Evolutionary conservation across 1,140 invertebrate genomes (phyloP).

Genomic region (Dinoponera quadriceps): DNA sequence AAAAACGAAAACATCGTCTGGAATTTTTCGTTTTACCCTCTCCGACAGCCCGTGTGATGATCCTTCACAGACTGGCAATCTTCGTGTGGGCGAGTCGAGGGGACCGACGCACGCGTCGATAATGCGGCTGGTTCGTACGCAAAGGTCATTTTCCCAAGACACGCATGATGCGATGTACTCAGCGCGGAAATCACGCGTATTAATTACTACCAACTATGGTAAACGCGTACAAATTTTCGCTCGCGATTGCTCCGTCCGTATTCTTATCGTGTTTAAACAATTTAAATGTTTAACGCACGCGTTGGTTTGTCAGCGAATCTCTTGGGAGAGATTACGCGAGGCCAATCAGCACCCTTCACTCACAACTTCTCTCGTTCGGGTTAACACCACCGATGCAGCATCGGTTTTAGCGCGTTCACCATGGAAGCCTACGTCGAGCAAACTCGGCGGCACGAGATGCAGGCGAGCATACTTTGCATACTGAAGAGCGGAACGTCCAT

Average conservation of each 20-base stretch:
- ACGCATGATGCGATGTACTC: too few species aligned
- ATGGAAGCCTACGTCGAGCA: slow-evolving; percentile 47
- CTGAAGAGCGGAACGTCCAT: slow-evolving; percentile 72
- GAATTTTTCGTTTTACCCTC: slow-evolving; percentile 72
- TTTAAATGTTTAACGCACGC: too few species aligned
- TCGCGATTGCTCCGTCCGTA: too few species aligned
- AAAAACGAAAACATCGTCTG: slow-evolving; percentile 50
- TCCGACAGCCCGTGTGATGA: slow-evolving; percentile 12
- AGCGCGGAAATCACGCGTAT: too few species aligned
- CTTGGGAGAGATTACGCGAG: too few species aligned
- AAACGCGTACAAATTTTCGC: too few species aligned
- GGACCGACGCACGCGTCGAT: slow-evolving; percentile 49
- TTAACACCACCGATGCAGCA: slow-evolving; percentile 38
- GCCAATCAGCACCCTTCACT: slow-evolving; percentile 47
- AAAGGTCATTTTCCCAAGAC: slow-evolving; percentile 53
- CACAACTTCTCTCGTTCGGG: slow-evolving; percentile 15
- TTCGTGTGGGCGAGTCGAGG: slow-evolving; percentile 22
- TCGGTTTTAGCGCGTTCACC: slow-evolving; percentile 55
- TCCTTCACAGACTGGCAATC: slow-evolving; percentile 37
- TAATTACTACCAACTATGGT: too few species aligned
- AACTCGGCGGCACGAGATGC: slow-evolving; percentile 56
- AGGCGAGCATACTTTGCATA: slow-evolving; percentile 74
- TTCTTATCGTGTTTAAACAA: too few species aligned
- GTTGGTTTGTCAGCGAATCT: too few species aligned
- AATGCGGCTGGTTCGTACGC: slow-evolving; percentile 52